Base-by-base conservation (phyloP, 2,113 vertebrate genomes). In the Pampusana beccarii region DNA sequence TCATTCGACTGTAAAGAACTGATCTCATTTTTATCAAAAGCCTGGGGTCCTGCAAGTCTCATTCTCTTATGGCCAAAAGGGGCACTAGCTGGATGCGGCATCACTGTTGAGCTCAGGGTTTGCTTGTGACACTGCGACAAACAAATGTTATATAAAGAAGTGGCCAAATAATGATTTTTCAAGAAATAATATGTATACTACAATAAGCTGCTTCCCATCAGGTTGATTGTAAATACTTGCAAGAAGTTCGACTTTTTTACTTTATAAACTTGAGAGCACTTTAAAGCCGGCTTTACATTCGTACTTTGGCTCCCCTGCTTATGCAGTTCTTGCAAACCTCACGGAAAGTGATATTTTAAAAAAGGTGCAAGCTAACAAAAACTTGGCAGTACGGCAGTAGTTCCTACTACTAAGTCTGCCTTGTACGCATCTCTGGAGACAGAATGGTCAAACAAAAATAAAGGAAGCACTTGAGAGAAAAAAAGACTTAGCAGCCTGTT, bases 81-180 rank as follows among this genome's bases (percentile, higher is more conserved):
- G 3, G 99, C 99, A 48, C 98, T 99, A 8, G 99, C 98, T 23
- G 99, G 99, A 84, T 99, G 99, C 0, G 99, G 99, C 99, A 99
- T 99, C 96, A 98, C 98, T 48, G 98, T 97, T 0, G 99, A 99
- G 94, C 99, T 99, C 97, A 99, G 90, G 79, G 99, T 99, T 97
- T 99, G 99, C 96, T 99, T 99, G 96, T 99, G 99, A 95, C 99
- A 99, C 99, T 99, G 95, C 14, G 96, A 86, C n/a, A 90, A 96
- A 80, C 8, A 94, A 9, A 40, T 24, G 21, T 91, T 85, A 72
- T 1, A 60, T 51, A 69, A 72, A 23, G 28, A 83, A 62, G 18
- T 2, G 12, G 72, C 2, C 17, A 61, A 75, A 40, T 28, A 73
- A 74, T 0, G 0, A 3, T 38, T 24, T 34, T 69, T 21, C 36